phyloP scores from a whole-genome alignment of 2,888 invertebrate genomes.

The Stenotaenia linearis region DNA sequence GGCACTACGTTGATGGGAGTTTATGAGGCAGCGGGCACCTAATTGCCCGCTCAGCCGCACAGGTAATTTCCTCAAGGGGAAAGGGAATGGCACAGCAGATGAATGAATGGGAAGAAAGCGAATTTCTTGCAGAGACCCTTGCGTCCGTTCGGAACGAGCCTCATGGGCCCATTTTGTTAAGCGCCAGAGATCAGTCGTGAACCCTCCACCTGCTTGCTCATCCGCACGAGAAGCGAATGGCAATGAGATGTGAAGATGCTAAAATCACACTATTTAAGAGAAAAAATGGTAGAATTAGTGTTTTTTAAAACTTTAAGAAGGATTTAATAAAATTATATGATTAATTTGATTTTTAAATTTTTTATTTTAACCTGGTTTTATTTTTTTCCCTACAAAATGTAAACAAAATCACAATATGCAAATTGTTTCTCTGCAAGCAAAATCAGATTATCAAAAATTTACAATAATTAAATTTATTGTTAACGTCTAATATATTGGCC shows the following conservation, averaged over 20 bases:
- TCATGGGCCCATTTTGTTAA: slow-evolving; percentile 9
- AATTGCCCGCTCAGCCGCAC: slow-evolving; percentile 26
- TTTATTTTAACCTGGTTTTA: neutral
- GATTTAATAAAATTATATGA: no score
- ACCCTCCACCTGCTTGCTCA: neutral
- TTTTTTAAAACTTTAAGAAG: no score
- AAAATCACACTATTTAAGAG: neutral
- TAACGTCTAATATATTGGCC: no score
- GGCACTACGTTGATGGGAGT: slow-evolving; percentile 26
- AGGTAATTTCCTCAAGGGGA: slow-evolving; percentile 20
- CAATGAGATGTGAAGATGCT: slow-evolving; percentile 1
- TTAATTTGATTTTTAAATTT: neutral
- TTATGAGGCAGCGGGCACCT: slow-evolving; percentile 21
- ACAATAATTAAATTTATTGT: no score
- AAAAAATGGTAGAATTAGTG: neutral
- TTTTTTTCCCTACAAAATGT: no score
- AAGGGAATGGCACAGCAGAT: neutral
- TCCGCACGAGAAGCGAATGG: neutral
- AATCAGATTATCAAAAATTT: no score
- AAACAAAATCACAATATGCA: no score
- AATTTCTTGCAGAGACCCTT: neutral
- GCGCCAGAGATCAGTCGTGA: slow-evolving; percentile 11
- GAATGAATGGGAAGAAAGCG: neutral
- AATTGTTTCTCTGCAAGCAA: no score
- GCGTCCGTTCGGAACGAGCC: slow-evolving; percentile 8